phyloP scores from a whole-genome alignment of 2,888 invertebrate species.

The Aphrophora alni region DNA sequence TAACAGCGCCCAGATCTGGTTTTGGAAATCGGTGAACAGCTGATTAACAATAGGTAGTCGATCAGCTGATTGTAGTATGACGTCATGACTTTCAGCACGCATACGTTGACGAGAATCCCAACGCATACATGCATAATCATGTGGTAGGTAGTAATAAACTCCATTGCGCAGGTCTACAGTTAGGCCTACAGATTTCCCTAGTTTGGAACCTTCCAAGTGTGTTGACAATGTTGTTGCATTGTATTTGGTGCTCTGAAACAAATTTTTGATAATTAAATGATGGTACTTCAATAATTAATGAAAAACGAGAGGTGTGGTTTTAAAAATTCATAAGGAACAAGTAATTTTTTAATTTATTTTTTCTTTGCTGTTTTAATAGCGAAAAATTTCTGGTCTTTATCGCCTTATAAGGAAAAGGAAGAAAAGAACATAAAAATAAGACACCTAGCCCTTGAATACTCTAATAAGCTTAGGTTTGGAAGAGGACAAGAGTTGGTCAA shows the following conservation, averaged over 20 bases:
- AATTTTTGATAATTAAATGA: too few relatives aligned
- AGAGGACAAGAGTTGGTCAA: too few relatives aligned
- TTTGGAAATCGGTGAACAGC: conserved; percentile 3
- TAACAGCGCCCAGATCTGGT: conserved; percentile 15
- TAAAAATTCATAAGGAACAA: too few relatives aligned
- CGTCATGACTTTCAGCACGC: conserved; percentile 18
- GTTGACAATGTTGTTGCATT: not conserved
- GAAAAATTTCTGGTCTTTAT: too few relatives aligned
- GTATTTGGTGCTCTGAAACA: not conserved
- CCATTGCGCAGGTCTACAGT: not conserved
- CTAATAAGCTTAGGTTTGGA: too few relatives aligned
- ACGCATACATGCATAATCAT: conserved; percentile 16
- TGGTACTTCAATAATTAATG: too few relatives aligned
- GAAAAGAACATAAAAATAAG: too few relatives aligned
- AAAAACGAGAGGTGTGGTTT: too few relatives aligned
- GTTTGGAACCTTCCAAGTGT: not conserved
- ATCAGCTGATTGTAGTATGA: conserved; percentile 16
- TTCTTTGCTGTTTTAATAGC: too few relatives aligned
- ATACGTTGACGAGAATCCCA: conserved; percentile 14
- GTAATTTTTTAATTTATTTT: too few relatives aligned
- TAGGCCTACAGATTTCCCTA: not conserved
- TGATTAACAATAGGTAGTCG: conserved; percentile 11
- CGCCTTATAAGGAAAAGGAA: too few relatives aligned
- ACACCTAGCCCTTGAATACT: too few relatives aligned
- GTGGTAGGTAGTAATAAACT: conserved; percentile 17